Conservation (phyloP, 1,140 invertebrate species). For the Riptortus pedestris region DNA sequence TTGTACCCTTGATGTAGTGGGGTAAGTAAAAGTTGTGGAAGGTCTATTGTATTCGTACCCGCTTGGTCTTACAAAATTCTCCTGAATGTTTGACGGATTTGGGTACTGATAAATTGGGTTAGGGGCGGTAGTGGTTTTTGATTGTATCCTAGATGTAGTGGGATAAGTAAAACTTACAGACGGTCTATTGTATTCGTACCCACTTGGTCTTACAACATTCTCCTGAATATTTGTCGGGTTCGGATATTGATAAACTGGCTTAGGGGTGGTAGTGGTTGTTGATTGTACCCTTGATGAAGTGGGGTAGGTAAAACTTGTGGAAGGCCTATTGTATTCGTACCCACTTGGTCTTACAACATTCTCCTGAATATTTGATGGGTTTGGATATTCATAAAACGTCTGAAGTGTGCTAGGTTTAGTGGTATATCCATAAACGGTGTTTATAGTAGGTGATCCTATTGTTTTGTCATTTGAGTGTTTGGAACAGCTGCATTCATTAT, state of each 20-base stretch:
- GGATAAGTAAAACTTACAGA: not conserved
- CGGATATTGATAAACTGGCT: not conserved
- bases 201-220: not conserved
- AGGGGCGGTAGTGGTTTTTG: not conserved
- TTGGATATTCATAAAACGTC: slow-evolving; percentile 24
- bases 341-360: not conserved
- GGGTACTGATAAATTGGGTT: not conserved
- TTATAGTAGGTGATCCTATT: too few relatives aligned
- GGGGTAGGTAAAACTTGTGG: not conserved
- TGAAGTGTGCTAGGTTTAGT: too few relatives aligned
- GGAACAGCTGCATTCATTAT: too few relatives aligned
- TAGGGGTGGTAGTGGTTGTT: not conserved
- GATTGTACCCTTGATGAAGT: not conserved
- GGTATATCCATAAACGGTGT: too few relatives aligned
- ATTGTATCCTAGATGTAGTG: not conserved
- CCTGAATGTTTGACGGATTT: not conserved
- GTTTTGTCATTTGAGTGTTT: too few relatives aligned
- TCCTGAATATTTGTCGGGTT: not conserved
- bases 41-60: slow-evolving; percentile 1
- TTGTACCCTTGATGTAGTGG: not conserved
- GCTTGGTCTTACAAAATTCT: not conserved
- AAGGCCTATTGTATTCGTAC: not conserved
- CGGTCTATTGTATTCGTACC: not conserved
- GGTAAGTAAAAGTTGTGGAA: not conserved
- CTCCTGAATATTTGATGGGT: slow-evolving; percentile 13